Evolutionary conservation across 2,113 vertebrate genomes (phyloP).

Genomic region (Corvus moneduloides): DNA sequence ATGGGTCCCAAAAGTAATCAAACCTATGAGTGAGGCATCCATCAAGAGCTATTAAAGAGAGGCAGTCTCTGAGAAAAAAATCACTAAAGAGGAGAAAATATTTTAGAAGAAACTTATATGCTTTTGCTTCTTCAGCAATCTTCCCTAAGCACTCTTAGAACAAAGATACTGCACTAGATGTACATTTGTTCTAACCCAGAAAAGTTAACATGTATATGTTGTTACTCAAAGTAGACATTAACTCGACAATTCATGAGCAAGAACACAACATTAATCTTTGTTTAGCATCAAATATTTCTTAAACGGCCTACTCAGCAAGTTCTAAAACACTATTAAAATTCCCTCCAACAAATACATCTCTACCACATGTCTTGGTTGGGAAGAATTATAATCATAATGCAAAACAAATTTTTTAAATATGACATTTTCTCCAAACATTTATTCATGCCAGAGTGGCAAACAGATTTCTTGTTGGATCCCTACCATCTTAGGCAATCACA

Average conservation of each 20-base stretch:
- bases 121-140: not conserved
- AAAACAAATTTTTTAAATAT: not conserved
- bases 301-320: not conserved
- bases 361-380: not conserved
- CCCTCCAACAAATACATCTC: not conserved
- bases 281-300: not conserved
- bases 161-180: not conserved
- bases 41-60: not conserved
- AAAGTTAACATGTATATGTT: not conserved
- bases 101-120: not conserved
- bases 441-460: not conserved
- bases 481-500: not conserved
- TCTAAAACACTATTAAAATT: not conserved
- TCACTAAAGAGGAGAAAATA: not conserved
- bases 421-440: not conserved
- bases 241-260: not conserved
- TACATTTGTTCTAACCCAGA: not conserved
- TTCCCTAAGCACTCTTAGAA: not conserved
- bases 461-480: not conserved
- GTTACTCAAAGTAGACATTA: not conserved
- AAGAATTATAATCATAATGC: not conserved
- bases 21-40: not conserved
- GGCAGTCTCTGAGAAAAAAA: not conserved
- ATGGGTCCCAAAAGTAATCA: not conserved
- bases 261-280: conserved; percentile 9